A percentile compares a stretch with the other conserved stretches of the same genome.
Evolutionary conservation across 1,140 invertebrate genomes (phyloP).

Genomic region (Lepidurus arcticus): DNA sequence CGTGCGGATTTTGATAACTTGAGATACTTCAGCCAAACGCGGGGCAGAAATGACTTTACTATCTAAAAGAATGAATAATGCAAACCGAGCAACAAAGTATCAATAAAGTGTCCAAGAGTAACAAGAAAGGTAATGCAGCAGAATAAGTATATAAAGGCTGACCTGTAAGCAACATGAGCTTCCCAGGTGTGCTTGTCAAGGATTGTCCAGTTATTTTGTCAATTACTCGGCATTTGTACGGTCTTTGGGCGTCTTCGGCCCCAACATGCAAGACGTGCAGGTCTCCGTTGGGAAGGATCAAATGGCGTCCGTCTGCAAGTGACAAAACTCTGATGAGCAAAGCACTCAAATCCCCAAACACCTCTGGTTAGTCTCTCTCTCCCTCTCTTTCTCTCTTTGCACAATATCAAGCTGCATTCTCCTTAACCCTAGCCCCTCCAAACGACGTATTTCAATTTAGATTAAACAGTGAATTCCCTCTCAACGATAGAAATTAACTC

Average conservation of each 20-base stretch:
- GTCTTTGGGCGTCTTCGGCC: slow-evolving; percentile 38
- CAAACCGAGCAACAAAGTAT: neutral
- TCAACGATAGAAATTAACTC: too few relatives aligned
- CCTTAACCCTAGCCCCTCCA: too few relatives aligned
- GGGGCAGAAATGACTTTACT: neutral
- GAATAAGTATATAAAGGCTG: slow-evolving; percentile 19
- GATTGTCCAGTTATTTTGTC: slow-evolving; percentile 46
- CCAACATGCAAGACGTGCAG: slow-evolving; percentile 41
- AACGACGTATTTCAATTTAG: too few relatives aligned
- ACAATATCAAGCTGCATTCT: too few relatives aligned
- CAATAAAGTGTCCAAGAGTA: too few relatives aligned
- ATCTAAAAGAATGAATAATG: neutral
- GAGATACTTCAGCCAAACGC: neutral
- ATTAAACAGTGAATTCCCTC: too few relatives aligned
- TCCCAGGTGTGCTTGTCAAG: slow-evolving; percentile 44
- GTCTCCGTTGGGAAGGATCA: slow-evolving; percentile 40
- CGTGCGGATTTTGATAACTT: slow-evolving; percentile 26
- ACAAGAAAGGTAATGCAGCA: too few relatives aligned
- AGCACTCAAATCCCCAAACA: neutral
- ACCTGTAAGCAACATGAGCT: slow-evolving; percentile 41
- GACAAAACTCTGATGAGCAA: neutral
- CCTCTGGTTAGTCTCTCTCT: too few relatives aligned
- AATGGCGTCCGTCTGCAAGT: slow-evolving; percentile 36
- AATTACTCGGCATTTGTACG: slow-evolving; percentile 46
- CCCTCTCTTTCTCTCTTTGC: too few relatives aligned